phyloP scores from a whole-genome alignment of 92 coral and sea anemone genomes.

The Desmophyllum pertusum region DNA sequence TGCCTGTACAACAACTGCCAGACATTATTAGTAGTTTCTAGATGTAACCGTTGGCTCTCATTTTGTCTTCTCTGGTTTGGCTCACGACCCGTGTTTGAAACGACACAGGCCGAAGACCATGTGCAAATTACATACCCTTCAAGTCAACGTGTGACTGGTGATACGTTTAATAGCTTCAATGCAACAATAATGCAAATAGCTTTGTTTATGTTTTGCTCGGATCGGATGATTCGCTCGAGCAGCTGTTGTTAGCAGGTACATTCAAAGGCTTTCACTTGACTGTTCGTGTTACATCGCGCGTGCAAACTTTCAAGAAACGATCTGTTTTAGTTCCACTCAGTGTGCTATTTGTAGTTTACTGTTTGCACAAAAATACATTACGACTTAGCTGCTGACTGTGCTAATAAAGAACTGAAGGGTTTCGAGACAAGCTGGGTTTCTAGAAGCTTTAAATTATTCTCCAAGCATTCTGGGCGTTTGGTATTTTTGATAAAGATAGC shows the following conservation, averaged over 20 bases:
- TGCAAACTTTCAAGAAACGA: not conserved
- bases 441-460: not conserved
- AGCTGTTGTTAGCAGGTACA: not conserved
- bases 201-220: not conserved
- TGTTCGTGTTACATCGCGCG: not conserved
- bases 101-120: not conserved
- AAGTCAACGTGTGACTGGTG: not conserved
- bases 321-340: not conserved
- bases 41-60: not conserved
- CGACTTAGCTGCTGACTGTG: not conserved
- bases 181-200: not conserved
- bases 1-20: not conserved
- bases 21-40: not conserved
- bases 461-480: not conserved
- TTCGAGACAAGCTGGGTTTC: not conserved
- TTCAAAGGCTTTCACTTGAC: not conserved
- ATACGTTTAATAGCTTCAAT: not conserved
- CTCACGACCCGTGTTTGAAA: not conserved
- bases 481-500: not conserved
- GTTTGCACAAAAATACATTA: not conserved
- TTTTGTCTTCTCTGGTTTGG: not conserved
- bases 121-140: not conserved
- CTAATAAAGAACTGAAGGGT: not conserved
- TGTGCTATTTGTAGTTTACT: too few relatives aligned
- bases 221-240: not conserved